Conservation (phyloP, 2,113 vertebrate genomes). For the Lanius collurio region DNA sequence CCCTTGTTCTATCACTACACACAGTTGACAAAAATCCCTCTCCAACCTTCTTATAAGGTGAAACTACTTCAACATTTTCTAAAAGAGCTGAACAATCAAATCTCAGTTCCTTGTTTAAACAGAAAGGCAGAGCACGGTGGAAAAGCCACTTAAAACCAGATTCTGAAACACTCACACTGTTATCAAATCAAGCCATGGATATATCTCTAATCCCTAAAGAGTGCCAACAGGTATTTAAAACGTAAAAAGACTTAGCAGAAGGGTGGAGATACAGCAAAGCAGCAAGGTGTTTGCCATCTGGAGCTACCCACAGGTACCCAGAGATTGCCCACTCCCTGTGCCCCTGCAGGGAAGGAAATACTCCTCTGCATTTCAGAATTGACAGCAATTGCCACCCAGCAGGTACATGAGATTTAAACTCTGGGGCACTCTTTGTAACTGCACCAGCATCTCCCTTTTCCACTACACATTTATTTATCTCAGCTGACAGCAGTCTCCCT, state of each 20-base stretch:
- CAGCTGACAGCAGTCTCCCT: not conserved
- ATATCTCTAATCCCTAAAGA: not conserved
- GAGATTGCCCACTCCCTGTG: not conserved
- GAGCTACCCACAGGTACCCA: not conserved
- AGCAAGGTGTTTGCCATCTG: not conserved
- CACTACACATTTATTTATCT: not conserved
- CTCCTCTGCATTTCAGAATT: not conserved
- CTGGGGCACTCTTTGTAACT: not conserved
- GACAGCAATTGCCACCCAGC: conserved; percentile 12
- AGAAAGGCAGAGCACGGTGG: not conserved
- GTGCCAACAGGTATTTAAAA: not conserved
- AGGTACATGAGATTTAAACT: not conserved
- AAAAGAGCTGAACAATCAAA: not conserved
- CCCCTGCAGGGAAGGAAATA: conserved; percentile 24
- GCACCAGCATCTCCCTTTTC: not conserved
- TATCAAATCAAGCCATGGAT: not conserved
- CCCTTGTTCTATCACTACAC: too few relatives aligned
- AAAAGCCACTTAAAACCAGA: not conserved
- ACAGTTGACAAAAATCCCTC: not conserved
- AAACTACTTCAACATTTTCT: not conserved
- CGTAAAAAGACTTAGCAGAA: not conserved
- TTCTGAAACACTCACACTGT: not conserved
- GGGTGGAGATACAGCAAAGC: not conserved
- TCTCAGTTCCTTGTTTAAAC: not conserved
- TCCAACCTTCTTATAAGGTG: not conserved